These are phyloP conservation scores for Oligia fasciuncula DNA, from an alignment of 2,888 invertebrate genomes.

Conservation along the genomic window DNA sequence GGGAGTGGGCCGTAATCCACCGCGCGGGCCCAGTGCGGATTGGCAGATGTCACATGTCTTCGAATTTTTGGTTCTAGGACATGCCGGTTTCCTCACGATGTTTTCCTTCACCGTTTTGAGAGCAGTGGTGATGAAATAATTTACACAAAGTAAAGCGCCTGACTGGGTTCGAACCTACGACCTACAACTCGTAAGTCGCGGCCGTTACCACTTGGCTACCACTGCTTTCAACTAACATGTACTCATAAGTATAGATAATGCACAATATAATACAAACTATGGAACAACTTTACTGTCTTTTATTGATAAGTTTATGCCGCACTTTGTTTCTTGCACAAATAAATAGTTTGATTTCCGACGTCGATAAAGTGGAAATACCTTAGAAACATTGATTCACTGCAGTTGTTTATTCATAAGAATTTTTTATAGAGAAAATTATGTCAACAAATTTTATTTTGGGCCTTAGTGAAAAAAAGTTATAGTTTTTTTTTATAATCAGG, in stretches of 20 bases:
- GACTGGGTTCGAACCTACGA: too few relatives aligned
- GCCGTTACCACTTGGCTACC: too few relatives aligned
- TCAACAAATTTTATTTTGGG: background rate
- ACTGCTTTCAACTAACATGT: constrained; percentile 4
- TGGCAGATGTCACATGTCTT: too few relatives aligned
- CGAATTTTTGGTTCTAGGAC: too few relatives aligned
- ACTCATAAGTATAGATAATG: constrained; percentile 41
- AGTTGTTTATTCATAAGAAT: background rate
- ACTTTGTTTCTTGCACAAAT: constrained; percentile 11
- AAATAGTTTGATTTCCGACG: background rate
- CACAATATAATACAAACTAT: constrained; percentile 41
- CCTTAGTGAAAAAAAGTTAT: background rate
- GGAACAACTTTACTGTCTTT: constrained; percentile 13
- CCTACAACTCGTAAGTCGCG: too few relatives aligned
- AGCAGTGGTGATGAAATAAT: too few relatives aligned
- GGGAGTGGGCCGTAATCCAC: too few relatives aligned
- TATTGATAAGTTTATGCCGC: constrained; percentile 9
- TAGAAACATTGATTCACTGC: background rate
- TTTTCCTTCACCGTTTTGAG: too few relatives aligned
- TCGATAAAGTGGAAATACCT: background rate
- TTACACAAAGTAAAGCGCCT: too few relatives aligned
- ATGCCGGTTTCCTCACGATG: too few relatives aligned
- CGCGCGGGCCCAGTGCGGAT: too few relatives aligned
- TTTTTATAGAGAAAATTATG: too few relatives aligned
- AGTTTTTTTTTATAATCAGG: background rate